phyloP scores from a whole-genome alignment of 2,888 invertebrate genomes.

The Heteromurus nitidus region DNA sequence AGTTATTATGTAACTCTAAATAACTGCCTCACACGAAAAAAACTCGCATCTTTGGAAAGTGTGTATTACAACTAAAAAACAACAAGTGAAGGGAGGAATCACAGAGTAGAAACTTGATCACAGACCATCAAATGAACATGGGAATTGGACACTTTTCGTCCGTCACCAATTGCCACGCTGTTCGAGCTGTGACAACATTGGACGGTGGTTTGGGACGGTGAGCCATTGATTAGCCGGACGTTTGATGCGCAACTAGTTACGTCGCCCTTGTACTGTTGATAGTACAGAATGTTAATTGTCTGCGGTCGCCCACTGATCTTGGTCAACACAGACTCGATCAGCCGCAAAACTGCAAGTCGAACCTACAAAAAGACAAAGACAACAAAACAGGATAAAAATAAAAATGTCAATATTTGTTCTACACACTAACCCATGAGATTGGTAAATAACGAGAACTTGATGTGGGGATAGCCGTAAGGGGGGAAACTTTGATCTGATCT shows the following conservation, averaged over 20 bases:
- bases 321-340: constrained; percentile 78
- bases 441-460: too few relatives aligned
- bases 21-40: too few relatives aligned
- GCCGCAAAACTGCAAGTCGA: constrained; percentile 79
- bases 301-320: constrained; percentile 73
- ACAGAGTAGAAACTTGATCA: constrained; percentile 71
- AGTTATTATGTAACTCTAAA: neutral
- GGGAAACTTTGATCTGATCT: too few relatives aligned
- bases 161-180: constrained; percentile 48
- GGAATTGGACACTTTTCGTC: constrained; percentile 65
- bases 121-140: constrained; percentile 70
- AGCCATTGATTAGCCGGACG: constrained; percentile 74
- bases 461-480: too few relatives aligned
- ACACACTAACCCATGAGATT: too few relatives aligned
- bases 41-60: too few relatives aligned
- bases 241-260: constrained; percentile 75
- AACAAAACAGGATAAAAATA: too few relatives aligned
- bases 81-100: constrained; percentile 43
- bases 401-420: constrained; percentile 7
- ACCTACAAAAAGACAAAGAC: constrained; percentile 61
- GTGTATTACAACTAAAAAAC: neutral
- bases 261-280: constrained; percentile 73
- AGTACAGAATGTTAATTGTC: constrained; percentile 68
- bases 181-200: constrained; percentile 67
- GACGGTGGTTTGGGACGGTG: constrained; percentile 74